Evolutionary conservation across 2,888 invertebrate genomes (phyloP), one percentile per base, ranked within the genome.

Genomic region (Lasioglossum vierecki): DNA sequence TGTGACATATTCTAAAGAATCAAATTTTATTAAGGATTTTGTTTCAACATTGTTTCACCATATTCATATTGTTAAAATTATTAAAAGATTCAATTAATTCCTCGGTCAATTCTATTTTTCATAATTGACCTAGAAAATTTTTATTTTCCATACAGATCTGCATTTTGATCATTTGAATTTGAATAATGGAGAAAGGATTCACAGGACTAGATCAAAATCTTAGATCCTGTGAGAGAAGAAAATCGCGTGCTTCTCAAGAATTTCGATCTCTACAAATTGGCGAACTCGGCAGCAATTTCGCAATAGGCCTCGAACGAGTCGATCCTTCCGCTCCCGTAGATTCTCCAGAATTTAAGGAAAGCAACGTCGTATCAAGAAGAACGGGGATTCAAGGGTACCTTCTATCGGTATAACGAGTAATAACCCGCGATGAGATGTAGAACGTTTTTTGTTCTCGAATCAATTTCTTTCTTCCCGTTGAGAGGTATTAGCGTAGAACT

Each of bases 401-500:
- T 18, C 22, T 0, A 26, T 53, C 30, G 41, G 35, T 73, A 68
- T 83, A 82, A 83, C 49, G 82, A 77, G 73, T 77, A 74, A 66
- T 68, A 74, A 82, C 66, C 66, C 60, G 41, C 76, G 82, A 83
- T 41, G 26, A 22, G 44, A 74, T 49, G 15, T 41, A 41, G 76
- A 22, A 53, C 18, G 41, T 83, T 84, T 83, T 79, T 78, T 41
- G 30, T 6, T 15, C 76, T 15, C 63, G 13, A 57, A 13, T 26
- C 39, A 68, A 57, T 76, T 66, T 75, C 57, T 60, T 60, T 70
- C 57, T 57, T 35, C 46, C 68, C 80, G 13, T 26, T 0, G 2
- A 35, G 18, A n/a, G 60, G 71, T 72, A 83, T 80, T 82, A 82
- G n/a, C 60, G 71, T 76, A 75, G 80, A 80, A 80, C 63, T 70